Percentiles rank a stretch among this genome's conserved stretches.
Conservation (phyloP, 1,140 invertebrate species). For the Armadillidium nasatum region DNA sequence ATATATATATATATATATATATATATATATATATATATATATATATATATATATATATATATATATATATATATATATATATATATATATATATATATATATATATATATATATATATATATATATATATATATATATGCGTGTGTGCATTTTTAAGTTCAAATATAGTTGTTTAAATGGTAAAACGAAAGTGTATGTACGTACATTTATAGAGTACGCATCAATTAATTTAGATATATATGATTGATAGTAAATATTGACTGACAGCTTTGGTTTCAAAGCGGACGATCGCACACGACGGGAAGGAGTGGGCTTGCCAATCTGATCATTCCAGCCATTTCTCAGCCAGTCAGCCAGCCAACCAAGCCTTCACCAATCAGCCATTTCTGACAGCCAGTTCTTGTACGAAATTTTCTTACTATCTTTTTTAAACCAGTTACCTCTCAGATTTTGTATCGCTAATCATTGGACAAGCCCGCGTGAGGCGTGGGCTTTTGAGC, state of each 20-base stretch:
- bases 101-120: too few species aligned
- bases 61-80: too few species aligned
- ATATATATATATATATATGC: too few species aligned
- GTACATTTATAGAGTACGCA: background rate
- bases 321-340: background rate
- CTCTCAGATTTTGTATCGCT: background rate
- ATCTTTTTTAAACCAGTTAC: slow-evolving; percentile 2
- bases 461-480: background rate
- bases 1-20: too few species aligned
- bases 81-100: too few species aligned
- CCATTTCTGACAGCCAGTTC: background rate
- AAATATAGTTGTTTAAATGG: too few species aligned
- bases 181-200: background rate
- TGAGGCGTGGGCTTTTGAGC: background rate
- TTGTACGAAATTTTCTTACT: background rate
- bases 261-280: slow-evolving; percentile 9
- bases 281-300: slow-evolving; percentile 6
- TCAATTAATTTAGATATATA: slow-evolving; percentile 12
- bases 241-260: slow-evolving; percentile 14
- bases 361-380: background rate
- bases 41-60: too few species aligned
- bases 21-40: too few species aligned
- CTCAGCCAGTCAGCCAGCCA: background rate
- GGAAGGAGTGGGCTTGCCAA: background rate
- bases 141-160: too few species aligned